Evolutionary conservation across 2,797 vertebrate species (phyloP).

Genomic region (Picus viridis): DNA sequence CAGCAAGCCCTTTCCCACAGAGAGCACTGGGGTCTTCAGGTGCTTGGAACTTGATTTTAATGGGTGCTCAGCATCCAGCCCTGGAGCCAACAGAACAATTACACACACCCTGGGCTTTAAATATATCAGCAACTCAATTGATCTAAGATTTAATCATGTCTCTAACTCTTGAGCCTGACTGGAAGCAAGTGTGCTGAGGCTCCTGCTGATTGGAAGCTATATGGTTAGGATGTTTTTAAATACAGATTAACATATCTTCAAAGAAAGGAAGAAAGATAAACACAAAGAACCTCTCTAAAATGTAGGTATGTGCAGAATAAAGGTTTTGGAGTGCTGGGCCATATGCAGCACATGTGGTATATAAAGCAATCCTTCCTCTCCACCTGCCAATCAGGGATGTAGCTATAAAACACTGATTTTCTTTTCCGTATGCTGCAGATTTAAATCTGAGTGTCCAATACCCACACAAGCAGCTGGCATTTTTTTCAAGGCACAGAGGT

Average conservation of each 20-base stretch:
- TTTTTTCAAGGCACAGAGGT: background rate
- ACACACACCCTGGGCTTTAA: background rate
- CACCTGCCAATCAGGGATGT: background rate
- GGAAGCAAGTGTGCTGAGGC: background rate
- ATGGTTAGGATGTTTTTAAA: background rate
- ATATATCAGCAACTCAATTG: background rate
- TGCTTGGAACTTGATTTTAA: background rate
- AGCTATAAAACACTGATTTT: background rate
- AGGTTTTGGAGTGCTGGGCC: background rate
- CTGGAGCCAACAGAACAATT: background rate
- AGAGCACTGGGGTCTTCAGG: background rate
- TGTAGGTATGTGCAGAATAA: background rate
- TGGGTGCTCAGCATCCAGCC: background rate
- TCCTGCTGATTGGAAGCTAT: background rate
- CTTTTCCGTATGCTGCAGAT: background rate
- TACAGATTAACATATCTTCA: background rate
- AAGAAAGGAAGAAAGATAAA: background rate
- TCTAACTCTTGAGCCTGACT: background rate
- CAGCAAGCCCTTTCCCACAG: background rate
- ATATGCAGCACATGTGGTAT: background rate
- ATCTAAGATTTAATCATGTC: background rate
- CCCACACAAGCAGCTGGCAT: background rate
- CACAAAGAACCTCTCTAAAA: background rate
- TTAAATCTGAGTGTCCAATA: slow-evolving; percentile 1
- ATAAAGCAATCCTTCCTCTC: background rate